Percentiles rank a stretch among this genome's conserved stretches.
Evolutionary conservation across 2,113 vertebrate genomes (phyloP).

Genomic region (Carassius gibelio): DNA sequence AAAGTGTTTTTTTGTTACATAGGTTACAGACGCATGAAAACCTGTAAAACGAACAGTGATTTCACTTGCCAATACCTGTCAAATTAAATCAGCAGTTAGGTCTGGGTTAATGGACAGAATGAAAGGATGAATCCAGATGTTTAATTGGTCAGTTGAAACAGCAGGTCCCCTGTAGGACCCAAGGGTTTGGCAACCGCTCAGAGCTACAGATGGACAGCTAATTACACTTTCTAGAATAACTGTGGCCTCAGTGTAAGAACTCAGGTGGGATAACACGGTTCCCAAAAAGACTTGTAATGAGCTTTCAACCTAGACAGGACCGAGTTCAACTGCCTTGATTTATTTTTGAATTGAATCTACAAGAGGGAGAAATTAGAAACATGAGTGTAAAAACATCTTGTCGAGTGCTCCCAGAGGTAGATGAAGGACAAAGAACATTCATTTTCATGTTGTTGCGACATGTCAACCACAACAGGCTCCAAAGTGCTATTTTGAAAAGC

Average conservation of each 20-base stretch:
- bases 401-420: constrained; percentile 15
- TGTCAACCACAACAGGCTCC: constrained; percentile 43
- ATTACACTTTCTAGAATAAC: constrained; percentile 52
- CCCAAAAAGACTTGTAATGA: constrained; percentile 45
- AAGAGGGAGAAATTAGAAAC: constrained; percentile 45
- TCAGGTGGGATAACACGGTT: constrained; percentile 52
- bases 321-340: constrained; percentile 23
- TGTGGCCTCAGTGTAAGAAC: constrained; percentile 42
- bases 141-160: constrained; percentile 48
- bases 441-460: constrained; percentile 54
- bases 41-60: not conserved
- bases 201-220: constrained; percentile 48
- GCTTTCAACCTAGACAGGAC: constrained; percentile 31
- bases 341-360: constrained; percentile 42
- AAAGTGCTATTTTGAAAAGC: constrained; percentile 42
- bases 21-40: not conserved
- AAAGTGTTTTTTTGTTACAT: not conserved
- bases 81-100: constrained; percentile 45
- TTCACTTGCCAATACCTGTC: constrained; percentile 47
- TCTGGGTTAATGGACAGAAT: constrained; percentile 39
- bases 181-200: constrained; percentile 40
- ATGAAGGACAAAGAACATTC: constrained; percentile 51
- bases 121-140: constrained; percentile 45
- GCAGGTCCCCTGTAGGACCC: constrained; percentile 41
- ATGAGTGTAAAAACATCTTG: constrained; percentile 51